A percentile compares a stretch with the other conserved stretches of the same genome.
phyloP scores from a whole-genome alignment of 2,797 vertebrate species.

The Spinibarbus caldwelli region DNA sequence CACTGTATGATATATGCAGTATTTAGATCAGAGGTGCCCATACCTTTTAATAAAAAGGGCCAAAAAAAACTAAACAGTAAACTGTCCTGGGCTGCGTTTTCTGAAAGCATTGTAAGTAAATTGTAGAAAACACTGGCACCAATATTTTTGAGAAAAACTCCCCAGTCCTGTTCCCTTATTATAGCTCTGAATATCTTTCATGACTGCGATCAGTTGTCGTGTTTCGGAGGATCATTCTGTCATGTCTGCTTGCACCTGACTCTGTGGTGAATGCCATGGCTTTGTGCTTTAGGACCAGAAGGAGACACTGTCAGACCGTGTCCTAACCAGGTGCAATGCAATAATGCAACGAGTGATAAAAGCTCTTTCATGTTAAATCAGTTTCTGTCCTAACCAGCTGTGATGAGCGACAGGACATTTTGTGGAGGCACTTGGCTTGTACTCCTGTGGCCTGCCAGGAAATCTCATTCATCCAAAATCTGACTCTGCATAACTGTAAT shows the following conservation, averaged over 20 bases:
- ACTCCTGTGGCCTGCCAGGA: background rate
- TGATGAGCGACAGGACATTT: background rate
- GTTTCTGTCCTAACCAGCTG: background rate
- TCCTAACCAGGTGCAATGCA: background rate
- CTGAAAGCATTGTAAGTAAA: background rate
- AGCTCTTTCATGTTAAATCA: background rate
- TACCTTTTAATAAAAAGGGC: too few species aligned
- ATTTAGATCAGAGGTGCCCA: background rate
- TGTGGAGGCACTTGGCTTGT: background rate
- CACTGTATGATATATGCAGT: background rate
- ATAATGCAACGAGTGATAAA: background rate
- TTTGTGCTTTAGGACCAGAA: background rate
- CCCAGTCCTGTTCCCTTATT: too few species aligned
- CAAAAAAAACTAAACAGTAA: background rate
- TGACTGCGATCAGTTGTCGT: background rate
- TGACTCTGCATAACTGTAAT: constrained; percentile 10
- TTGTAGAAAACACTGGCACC: background rate
- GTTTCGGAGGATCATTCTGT: background rate
- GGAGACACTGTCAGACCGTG: background rate
- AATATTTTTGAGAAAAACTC: background rate
- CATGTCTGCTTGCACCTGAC: background rate
- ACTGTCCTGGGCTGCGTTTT: background rate
- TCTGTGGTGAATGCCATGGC: background rate
- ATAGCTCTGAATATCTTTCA: background rate
- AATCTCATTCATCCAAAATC: background rate